phyloP scores from a whole-genome alignment of 1,140 invertebrate species.

The Maconellicoccus hirsutus region DNA sequence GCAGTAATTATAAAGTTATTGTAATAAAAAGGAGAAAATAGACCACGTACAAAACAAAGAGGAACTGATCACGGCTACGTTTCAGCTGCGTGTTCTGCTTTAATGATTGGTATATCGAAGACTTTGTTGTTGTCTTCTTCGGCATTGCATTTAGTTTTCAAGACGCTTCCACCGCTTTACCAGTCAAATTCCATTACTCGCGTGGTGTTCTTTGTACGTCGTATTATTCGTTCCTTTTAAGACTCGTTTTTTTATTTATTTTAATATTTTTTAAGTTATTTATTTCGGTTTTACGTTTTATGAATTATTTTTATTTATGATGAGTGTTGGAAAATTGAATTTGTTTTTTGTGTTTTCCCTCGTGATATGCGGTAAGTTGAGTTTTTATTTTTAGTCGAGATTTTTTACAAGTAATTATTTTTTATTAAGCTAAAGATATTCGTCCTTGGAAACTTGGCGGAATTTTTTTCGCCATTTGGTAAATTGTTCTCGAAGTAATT shows the following conservation, averaged over 20 bases:
- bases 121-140: conserved; percentile 8
- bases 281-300: background rate
- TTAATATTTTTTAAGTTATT: background rate
- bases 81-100: background rate
- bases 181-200: background rate
- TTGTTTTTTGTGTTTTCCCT: background rate
- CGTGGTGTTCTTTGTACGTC: background rate
- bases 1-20: background rate
- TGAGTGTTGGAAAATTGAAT: background rate
- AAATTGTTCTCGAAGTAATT: too few relatives aligned
- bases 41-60: background rate
- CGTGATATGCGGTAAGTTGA: conserved; percentile 1
- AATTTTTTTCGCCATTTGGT: too few relatives aligned
- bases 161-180: background rate
- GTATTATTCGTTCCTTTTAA: background rate
- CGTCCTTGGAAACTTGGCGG: too few relatives aligned
- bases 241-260: background rate
- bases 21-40: conserved; percentile 3
- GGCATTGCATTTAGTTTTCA: background rate
- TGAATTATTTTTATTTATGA: background rate
- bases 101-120: background rate
- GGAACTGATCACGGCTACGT: background rate
- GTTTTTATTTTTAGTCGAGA: background rate
- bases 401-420: too few relatives aligned
- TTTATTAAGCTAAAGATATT: too few relatives aligned